Evolutionary conservation across 2,888 invertebrate genomes (phyloP).

Genomic region (Hirtodrosophila cameraria): DNA sequence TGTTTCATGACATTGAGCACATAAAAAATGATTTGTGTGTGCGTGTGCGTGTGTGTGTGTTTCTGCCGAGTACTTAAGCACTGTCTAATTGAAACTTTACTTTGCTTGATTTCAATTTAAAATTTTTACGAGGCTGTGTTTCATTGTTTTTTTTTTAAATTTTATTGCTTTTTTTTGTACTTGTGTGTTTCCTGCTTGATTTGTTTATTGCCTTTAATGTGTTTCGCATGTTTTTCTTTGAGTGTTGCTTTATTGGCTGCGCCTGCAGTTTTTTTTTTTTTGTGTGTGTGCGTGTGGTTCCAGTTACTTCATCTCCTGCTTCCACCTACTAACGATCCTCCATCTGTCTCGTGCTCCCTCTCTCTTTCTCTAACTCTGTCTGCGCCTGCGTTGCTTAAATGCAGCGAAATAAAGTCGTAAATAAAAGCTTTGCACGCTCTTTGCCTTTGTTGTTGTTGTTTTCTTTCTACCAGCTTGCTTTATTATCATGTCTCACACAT

Average conservation of each 20-base stretch:
- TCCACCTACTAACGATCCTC: conserved; percentile 26
- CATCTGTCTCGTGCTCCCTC: neutral
- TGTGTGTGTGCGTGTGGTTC: conserved; percentile 9
- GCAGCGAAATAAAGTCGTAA: conserved; percentile 51
- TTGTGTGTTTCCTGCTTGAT: conserved; percentile 72
- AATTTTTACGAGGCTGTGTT: conserved; percentile 42
- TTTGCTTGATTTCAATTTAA: conserved; percentile 58
- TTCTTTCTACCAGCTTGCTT: conserved; percentile 46
- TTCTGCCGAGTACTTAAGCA: conserved; percentile 42
- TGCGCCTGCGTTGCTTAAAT: conserved; percentile 55
- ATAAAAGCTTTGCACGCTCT: conserved; percentile 54
- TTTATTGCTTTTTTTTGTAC: conserved; percentile 24
- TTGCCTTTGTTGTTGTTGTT: conserved; percentile 6
- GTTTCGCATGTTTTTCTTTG: conserved; percentile 72
- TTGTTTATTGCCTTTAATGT: conserved; percentile 78
- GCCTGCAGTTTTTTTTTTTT: conserved; percentile 35
- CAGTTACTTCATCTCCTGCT: conserved; percentile 1
- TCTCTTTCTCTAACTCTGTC: conserved; percentile 30
- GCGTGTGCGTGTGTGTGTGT: conserved; percentile 7
- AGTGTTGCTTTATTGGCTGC: conserved; percentile 62
- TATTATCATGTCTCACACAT: conserved; percentile 54
- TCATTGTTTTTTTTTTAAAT: conserved; percentile 13
- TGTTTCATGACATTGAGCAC: conserved; percentile 35
- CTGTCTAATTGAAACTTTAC: conserved; percentile 53
- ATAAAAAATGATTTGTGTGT: conserved; percentile 22